phyloP scores from a whole-genome alignment of 2,888 invertebrate species.

The Parnassius orleans region DNA sequence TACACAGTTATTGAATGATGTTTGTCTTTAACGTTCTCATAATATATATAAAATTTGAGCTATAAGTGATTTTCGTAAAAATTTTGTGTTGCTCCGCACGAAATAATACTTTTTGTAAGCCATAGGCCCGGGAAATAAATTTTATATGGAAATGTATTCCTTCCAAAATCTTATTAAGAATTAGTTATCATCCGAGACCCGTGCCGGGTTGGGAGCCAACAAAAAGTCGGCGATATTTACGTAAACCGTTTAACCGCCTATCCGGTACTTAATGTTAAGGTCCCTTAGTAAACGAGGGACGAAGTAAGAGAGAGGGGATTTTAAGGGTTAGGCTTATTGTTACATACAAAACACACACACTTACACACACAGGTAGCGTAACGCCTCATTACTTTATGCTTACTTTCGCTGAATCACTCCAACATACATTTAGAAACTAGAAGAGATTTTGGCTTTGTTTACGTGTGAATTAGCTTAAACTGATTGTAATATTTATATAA shows the following conservation, averaged over 20 bases:
- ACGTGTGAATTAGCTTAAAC: neutral
- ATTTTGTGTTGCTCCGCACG: too few species aligned
- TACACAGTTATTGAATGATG: too few species aligned
- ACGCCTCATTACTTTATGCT: constrained; percentile 66
- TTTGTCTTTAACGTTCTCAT: too few species aligned
- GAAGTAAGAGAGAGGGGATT: constrained; percentile 36
- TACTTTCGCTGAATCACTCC: constrained; percentile 65
- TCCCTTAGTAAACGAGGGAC: constrained; percentile 45
- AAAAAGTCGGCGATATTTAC: constrained; percentile 55
- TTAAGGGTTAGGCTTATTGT: constrained; percentile 50
- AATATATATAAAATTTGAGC: too few species aligned
- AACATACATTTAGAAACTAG: constrained; percentile 58
- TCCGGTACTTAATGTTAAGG: constrained; percentile 61
- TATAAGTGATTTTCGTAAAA: too few species aligned
- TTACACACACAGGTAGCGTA: constrained; percentile 64
- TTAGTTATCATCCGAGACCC: constrained; percentile 49
- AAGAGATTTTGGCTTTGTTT: constrained; percentile 37
- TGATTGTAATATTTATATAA: too few species aligned
- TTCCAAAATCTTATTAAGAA: constrained; percentile 46
- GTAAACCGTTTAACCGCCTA: constrained; percentile 66
- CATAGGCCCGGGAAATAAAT: constrained; percentile 10
- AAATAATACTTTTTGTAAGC: constrained; percentile 11
- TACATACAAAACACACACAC: constrained; percentile 51
- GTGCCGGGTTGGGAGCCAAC: constrained; percentile 44
- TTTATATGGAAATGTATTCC: constrained; percentile 21